Base-by-base conservation (phyloP, 1,140 invertebrate species). In the Drosophila takahashii region DNA sequence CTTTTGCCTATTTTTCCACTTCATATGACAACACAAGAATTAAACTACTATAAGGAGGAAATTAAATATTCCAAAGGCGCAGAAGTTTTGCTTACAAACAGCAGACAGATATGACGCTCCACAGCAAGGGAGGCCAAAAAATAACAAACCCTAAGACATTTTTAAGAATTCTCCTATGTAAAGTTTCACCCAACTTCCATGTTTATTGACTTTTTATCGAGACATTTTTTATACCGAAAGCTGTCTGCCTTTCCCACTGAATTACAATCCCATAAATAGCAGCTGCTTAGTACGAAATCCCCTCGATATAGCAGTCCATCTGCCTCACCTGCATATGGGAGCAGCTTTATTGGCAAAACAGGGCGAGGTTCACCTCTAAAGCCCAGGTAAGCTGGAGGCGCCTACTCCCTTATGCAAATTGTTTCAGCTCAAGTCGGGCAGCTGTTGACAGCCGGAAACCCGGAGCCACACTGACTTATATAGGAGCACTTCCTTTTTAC, bases 401-500 rank as follows among this genome's bases (percentile, higher is more conserved):
- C 54, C 67, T 60, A 39, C 45, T 59, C 59, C 50, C 51, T 39
- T 74, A 74, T 74, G 71, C 71, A 74, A 74, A 74, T 74, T 74
- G 58, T 56, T 64, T 54, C 48, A 41, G 58, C 70, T 56, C 27
- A 73, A 53, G 44, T 52, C 58, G 51, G 29, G 42, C 58, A 50
- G 37, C 57, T 62, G 71, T 53, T 73, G 70, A 73, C 57, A 61
- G 57, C 42, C 39, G 16, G 29, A 59, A 59, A 39, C 45, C 34
- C 0, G 47, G n/a, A 56, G 53, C 29, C 57, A 59, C 45, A 60
- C 58, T 79, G 71, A 77, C 77, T 77, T 66, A 69, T 57, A 39
- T 36, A 61, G 48, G 9, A 47, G 50, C 58, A 75, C 69, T 81
- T 85, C 57, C 83, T 70, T 80, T 85, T 85, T 65, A 76, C 51